Conservation (phyloP, 1,140 invertebrate species). For the Tetramorium simillimum region DNA sequence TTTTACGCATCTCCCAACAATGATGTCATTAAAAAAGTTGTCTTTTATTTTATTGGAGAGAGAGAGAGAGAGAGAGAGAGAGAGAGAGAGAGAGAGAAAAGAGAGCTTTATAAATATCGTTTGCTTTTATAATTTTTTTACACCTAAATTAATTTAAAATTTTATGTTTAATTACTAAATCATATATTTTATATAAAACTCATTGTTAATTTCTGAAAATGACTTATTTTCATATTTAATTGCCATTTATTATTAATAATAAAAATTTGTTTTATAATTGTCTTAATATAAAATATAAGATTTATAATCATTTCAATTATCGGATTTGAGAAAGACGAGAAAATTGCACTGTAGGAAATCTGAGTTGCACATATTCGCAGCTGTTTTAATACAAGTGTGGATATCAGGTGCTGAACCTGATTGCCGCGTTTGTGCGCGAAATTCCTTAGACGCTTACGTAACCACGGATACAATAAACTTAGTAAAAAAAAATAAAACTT, state of each 20-base stretch:
- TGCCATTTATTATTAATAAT: not conserved
- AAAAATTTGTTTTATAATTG: not conserved
- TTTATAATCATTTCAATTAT: not conserved
- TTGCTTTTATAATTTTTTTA: not conserved
- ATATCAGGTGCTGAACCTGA: conserved; percentile 59
- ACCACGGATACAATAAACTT: conserved; percentile 45
- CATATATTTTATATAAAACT: not conserved
- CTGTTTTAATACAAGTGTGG: conserved; percentile 65
- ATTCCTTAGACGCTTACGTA: conserved; percentile 56
- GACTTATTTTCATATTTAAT: not conserved
- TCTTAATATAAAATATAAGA: not conserved
- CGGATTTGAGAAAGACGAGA: not conserved
- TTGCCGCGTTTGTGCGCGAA: conserved; percentile 28
- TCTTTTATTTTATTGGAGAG: not conserved
- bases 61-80: too few species aligned
- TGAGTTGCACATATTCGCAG: conserved; percentile 49
- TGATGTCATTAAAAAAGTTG: not conserved
- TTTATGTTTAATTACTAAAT: not conserved
- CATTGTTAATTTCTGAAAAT: not conserved
- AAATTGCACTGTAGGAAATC: conserved; percentile 46
- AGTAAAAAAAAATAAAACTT: conserved; percentile 51
- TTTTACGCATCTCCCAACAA: not conserved
- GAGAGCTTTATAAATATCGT: not conserved
- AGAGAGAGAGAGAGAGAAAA: too few species aligned
- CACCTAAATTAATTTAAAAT: conserved; percentile 3